Percentiles rank a stretch among this genome's conserved stretches.
phyloP scores from a whole-genome alignment of 2,888 invertebrate species.

The Eilema griseolum region DNA sequence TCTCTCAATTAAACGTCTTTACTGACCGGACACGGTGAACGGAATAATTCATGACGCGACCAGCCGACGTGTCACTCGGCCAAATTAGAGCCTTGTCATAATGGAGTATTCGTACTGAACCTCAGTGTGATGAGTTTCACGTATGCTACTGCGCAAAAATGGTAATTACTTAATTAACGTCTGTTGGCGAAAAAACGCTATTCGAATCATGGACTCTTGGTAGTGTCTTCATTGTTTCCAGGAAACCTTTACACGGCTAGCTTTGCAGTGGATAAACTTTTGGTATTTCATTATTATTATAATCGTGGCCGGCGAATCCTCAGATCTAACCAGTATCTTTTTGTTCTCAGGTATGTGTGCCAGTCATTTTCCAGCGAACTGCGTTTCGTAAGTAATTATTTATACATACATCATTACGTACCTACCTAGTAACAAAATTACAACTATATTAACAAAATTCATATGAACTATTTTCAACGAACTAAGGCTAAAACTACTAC shows the following conservation, averaged over 20 bases:
- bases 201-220: slow-evolving; percentile 14
- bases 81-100: slow-evolving; percentile 64
- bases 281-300: slow-evolving; percentile 16
- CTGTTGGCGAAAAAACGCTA: slow-evolving; percentile 29
- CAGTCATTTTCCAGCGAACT: slow-evolving; percentile 11
- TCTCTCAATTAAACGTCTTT: slow-evolving; percentile 82
- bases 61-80: slow-evolving; percentile 67
- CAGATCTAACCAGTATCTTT: slow-evolving; percentile 22
- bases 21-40: slow-evolving; percentile 70
- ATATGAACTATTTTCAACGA: background rate
- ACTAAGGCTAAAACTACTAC: background rate
- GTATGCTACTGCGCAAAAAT: slow-evolving; percentile 44
- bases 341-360: slow-evolving; percentile 53
- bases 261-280: slow-evolving; percentile 8
- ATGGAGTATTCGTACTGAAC: slow-evolving; percentile 49
- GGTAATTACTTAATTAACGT: slow-evolving; percentile 49
- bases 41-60: slow-evolving; percentile 81
- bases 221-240: slow-evolving; percentile 18
- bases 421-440: background rate
- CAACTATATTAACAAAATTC: slow-evolving; percentile 9
- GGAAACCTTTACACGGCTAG: slow-evolving; percentile 13
- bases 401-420: background rate
- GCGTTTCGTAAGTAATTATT: slow-evolving; percentile 39
- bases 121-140: slow-evolving; percentile 37
- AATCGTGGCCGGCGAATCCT: slow-evolving; percentile 3